Percentiles rank a stretch among this genome's conserved stretches.
These are phyloP conservation scores for Patella caerulea DNA, from an alignment of 2,888 invertebrate genomes.

Conservation along the genomic window DNA sequence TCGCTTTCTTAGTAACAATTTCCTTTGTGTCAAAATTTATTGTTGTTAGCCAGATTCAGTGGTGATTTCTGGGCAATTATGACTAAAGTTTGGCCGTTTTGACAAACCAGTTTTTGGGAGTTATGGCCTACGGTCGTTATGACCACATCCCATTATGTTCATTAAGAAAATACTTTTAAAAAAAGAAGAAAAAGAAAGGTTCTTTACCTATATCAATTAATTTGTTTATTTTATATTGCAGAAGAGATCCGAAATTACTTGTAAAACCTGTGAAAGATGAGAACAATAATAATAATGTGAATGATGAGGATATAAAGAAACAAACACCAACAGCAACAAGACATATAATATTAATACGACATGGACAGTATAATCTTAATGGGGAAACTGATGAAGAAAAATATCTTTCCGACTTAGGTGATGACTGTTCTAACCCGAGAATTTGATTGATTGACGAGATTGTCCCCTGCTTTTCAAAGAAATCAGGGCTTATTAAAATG, in stretches of 20 bases:
- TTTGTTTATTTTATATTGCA: constrained; percentile 65
- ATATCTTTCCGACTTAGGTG: constrained; percentile 85
- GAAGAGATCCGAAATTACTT: constrained; percentile 82
- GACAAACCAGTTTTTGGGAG: neutral
- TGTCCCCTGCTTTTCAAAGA: no score
- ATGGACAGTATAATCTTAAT: constrained; percentile 91
- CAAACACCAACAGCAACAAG: constrained; percentile 76
- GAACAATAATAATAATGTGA: constrained; percentile 43
- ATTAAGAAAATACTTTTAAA: neutral
- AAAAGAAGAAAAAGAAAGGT: neutral
- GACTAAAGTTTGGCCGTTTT: neutral
- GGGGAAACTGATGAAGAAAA: constrained; percentile 82
- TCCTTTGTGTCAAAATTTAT: no score
- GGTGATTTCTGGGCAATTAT: no score
- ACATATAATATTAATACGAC: constrained; percentile 91
- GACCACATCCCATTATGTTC: neutral
- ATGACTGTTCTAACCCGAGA: no score
- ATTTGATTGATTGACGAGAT: no score
- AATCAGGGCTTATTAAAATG: no score
- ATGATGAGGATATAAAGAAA: constrained; percentile 72
- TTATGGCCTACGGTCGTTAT: no score
- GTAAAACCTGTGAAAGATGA: constrained; percentile 76
- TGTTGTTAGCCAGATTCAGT: no score
- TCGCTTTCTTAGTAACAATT: no score
- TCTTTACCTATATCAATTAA: neutral